A percentile compares a stretch with the other conserved stretches of the same genome.
Conservation (phyloP, 2,888 invertebrate genomes). For the Andrena chrysosceles region DNA sequence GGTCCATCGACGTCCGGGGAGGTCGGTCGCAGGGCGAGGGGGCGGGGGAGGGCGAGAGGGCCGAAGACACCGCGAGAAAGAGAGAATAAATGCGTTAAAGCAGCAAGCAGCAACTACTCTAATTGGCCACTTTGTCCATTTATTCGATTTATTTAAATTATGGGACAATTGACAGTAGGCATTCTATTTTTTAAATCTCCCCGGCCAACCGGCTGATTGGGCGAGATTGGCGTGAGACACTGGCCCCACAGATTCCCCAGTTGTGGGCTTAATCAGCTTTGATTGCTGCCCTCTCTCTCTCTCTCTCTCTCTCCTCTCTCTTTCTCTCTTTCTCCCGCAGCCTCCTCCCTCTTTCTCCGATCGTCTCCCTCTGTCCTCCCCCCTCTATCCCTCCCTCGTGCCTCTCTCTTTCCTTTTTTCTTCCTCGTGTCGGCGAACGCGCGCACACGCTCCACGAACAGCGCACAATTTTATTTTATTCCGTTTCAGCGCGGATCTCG, state of each 20-base stretch:
- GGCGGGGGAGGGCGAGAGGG: constrained; percentile 53
- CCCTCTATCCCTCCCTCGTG: constrained; percentile 37
- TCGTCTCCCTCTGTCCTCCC: constrained; percentile 47
- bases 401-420: constrained; percentile 48
- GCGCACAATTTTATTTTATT: constrained; percentile 77
- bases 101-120: constrained; percentile 83
- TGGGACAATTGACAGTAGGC: constrained; percentile 85
- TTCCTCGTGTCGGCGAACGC: constrained; percentile 40
- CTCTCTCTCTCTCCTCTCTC: constrained; percentile 54
- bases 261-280: constrained; percentile 85
- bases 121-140: constrained; percentile 85
- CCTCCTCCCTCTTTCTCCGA: constrained; percentile 32
- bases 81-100: constrained; percentile 81
- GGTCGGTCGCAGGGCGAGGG: constrained; percentile 2
- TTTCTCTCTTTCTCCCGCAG: constrained; percentile 58
- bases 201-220: constrained; percentile 84
- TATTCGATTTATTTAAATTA: constrained; percentile 85
- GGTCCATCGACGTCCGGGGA: constrained; percentile 16
- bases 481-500: constrained; percentile 74
- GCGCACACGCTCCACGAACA: constrained; percentile 46
- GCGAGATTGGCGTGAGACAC: constrained; percentile 85
- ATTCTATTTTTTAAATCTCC: constrained; percentile 85
- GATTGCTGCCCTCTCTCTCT: constrained; percentile 81
- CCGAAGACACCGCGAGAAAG: constrained; percentile 76
- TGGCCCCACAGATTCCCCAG: constrained; percentile 85